Base-by-base conservation (phyloP, 2,888 invertebrate genomes). In the Masnerella sp. region DNA sequence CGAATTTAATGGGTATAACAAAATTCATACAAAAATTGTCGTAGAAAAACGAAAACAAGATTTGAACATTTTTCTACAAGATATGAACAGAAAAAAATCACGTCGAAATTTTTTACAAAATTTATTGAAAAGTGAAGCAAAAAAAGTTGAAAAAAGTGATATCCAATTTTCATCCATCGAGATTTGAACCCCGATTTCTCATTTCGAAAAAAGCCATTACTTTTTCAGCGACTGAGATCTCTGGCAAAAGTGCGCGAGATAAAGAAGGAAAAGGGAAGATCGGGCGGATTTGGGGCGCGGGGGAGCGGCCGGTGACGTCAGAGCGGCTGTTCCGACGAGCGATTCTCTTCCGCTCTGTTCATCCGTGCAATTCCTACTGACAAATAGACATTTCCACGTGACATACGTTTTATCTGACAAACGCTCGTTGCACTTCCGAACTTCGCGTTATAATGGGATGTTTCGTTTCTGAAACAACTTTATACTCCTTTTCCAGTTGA, bases 361-460 rank as follows among this genome's bases (percentile, higher is more conserved):
- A 49, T 49, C 49, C 40, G 22, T 32, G 34, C 49, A 18, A 25
- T 34, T 62, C 22, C 40, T 42, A 32, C 43, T 45, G 45, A 45
- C 52, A 64, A 52, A 64, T 42, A 43, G 49, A 49, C 52, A 22
- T 52, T 64, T 64, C 36, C 45, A 52, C 28, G 4, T 45, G 34
- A 54, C 64, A 9, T 34, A 36, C 52, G 52, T 34, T 52, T 52
- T 36, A 64, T 54, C 45, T 34, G 34, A 45, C 40, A 61, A 40
- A 61, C 25, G 49, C 36, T 47, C 42, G 51, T 62, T 62, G 32
- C 32, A 42, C 51, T 51, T 32, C 25, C 2, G 15, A 42, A 61
- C 49, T 51, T 49, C 40, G 17, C 15, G 11, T 59, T 45, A 32
- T 61, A 61, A 59, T 43, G 20, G 22, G 11, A 58, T 56, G 54